Percentiles rank a stretch among this genome's conserved stretches.
Evolutionary conservation across 2,113 vertebrate genomes (phyloP).

Genomic region (Proterorhinus semilunaris): DNA sequence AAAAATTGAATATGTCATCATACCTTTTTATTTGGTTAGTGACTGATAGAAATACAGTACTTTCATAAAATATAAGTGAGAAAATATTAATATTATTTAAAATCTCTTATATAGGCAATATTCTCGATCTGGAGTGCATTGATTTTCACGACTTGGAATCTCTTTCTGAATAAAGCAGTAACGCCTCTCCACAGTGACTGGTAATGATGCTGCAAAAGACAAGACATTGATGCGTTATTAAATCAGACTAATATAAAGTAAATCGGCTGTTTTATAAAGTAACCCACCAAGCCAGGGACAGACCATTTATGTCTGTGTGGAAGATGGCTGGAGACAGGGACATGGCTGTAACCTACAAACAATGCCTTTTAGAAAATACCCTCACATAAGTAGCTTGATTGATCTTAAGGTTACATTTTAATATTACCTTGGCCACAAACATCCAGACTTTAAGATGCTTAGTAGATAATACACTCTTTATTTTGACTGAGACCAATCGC

Average conservation of each 20-base stretch:
- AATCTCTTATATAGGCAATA: slow-evolving; percentile 7
- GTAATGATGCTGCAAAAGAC: slow-evolving; percentile 79
- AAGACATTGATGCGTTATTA: background rate
- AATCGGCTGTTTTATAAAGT: background rate
- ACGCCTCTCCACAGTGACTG: slow-evolving; percentile 81
- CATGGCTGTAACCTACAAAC: slow-evolving; percentile 80
- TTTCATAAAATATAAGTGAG: slow-evolving; percentile 7
- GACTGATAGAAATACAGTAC: background rate
- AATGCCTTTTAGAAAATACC: too few relatives aligned
- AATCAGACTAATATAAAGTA: background rate
- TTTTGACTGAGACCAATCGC: slow-evolving; percentile 81
- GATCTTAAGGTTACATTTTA: background rate
- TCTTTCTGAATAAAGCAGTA: slow-evolving; percentile 83
- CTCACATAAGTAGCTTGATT: too few relatives aligned
- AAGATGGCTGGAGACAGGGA: slow-evolving; percentile 83
- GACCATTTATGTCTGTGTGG: slow-evolving; percentile 69
- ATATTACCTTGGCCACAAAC: slow-evolving; percentile 89
- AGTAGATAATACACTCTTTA: slow-evolving; percentile 79
- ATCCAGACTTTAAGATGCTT: slow-evolving; percentile 84
- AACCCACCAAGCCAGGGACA: slow-evolving; percentile 83
- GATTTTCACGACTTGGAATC: slow-evolving; percentile 15
- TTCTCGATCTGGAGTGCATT: background rate
- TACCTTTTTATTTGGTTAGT: slow-evolving; percentile 38
- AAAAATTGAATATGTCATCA: background rate
- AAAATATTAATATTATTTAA: slow-evolving; percentile 13